phyloP scores from a whole-genome alignment of 2,113 vertebrate genomes.

The Chlamydotis undulata region DNA sequence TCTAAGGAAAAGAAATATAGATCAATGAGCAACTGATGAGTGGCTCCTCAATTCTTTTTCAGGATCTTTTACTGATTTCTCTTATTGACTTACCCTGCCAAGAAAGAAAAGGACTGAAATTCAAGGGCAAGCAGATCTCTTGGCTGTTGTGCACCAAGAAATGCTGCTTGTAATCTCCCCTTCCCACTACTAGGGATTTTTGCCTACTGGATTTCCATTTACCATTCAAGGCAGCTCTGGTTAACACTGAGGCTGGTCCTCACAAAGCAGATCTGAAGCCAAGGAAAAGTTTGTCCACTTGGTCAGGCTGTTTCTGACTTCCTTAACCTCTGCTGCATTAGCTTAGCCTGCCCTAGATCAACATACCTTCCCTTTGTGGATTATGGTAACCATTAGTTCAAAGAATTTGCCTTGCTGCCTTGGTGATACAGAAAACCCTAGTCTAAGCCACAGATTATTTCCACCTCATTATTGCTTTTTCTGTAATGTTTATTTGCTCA shows the following conservation, averaged over 20 bases:
- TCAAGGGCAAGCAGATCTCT: background rate
- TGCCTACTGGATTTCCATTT: background rate
- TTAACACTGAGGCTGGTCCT: background rate
- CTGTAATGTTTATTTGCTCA: background rate
- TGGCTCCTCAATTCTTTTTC: background rate
- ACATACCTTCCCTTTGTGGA: background rate
- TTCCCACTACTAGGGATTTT: background rate
- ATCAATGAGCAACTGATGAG: background rate
- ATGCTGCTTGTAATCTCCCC: background rate
- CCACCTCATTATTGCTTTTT: background rate
- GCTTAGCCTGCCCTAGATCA: background rate
- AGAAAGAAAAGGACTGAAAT: background rate
- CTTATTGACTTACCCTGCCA: background rate
- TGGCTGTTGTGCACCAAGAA: background rate
- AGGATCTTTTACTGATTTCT: background rate
- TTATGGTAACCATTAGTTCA: background rate
- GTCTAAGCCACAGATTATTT: background rate
- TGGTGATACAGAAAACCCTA: background rate
- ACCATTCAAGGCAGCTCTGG: background rate
- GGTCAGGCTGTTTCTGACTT: background rate
- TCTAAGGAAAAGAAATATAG: constrained; percentile 64
- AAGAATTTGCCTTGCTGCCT: background rate
- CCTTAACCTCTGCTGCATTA: background rate
- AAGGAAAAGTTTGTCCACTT: background rate
- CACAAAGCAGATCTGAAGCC: background rate